Evolutionary conservation across 2,888 invertebrate species (phyloP).

Genomic region (Diaphora mendica): DNA sequence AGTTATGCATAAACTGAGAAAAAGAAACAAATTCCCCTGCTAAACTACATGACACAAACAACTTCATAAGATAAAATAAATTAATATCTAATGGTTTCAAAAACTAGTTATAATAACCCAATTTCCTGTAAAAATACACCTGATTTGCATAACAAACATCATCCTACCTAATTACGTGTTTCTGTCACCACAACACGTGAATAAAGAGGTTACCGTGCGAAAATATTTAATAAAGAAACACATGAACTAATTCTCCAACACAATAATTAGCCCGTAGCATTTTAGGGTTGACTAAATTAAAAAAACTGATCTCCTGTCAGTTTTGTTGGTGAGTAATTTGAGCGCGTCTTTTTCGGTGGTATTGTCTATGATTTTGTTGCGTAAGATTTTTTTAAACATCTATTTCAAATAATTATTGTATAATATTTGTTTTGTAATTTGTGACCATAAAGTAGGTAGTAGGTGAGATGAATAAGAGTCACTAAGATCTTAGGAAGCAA

Average conservation of each 20-base stretch:
- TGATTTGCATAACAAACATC: constrained; percentile 54
- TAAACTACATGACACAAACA: constrained; percentile 14
- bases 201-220: constrained; percentile 74
- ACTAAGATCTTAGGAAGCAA: too few species aligned
- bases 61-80: constrained; percentile 26
- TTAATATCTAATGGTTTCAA: constrained; percentile 43
- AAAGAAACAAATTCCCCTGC: neutral
- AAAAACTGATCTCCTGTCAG: constrained; percentile 61
- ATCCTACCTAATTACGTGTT: constrained; percentile 68
- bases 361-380: constrained; percentile 25
- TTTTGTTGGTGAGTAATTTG: constrained; percentile 54
- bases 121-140: constrained; percentile 32
- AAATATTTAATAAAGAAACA: constrained; percentile 51
- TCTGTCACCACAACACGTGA: constrained; percentile 60
- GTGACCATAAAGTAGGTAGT: neutral
- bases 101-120: constrained; percentile 40
- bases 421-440: neutral
- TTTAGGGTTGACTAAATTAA: constrained; percentile 52
- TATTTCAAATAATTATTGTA: neutral
- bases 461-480: too few species aligned
- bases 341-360: constrained; percentile 52
- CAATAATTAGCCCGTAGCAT: constrained; percentile 76
- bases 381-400: neutral
- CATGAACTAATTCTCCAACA: constrained; percentile 67
- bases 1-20: neutral